Evolutionary conservation across 2,888 invertebrate species (phyloP), one percentile per base, ranked within the genome.

Genomic region (Ptilodon capucinus): DNA sequence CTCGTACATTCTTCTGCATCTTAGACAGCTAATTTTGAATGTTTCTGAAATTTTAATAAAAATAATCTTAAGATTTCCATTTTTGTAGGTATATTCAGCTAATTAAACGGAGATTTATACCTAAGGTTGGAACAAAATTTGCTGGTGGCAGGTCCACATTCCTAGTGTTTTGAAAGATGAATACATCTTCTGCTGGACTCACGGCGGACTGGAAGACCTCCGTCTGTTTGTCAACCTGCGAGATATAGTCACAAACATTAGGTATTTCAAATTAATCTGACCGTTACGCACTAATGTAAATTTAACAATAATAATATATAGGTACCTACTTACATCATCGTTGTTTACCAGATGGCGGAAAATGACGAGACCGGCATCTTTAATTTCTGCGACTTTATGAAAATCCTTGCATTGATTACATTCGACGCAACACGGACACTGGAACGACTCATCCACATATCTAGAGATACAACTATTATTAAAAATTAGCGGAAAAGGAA

Each of bases 1-100:
- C 51, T 77, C 63, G 50, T 78, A 55, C 48, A 71, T 71, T 46
- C 71, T 62, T 55, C 70, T 76, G 66, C 88, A 88, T 48, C 81
- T 68, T 42, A 72, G 72, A 54, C 88, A 88, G 36, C 53, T 67
- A 48, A 79, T 60, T 46, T 67, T 59, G 35, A 64, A 62, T 55
- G 62, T 35, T 40, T 71, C 86, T 86, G 75, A 38, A 61, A 81
- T 72, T 32, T 2, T 13, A 14, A 14, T 32, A 32, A 13, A 2
- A n/a, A n/a, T n/a, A n/a, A n/a, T 28, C 2, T 32, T 14, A 4
- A 14, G 7, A 7, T 1, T 7, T 2, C 7, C 6, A 2, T 14
- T 9, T 32, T 14, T 14, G 0, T 32, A 32, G 1, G 8, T 32
- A 13, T 8, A 32, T 6, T 4, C 14, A 14, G 14, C 14, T 14